Evolutionary conservation across 2,797 vertebrate genomes (phyloP).

Genomic region (Ataeniobius toweri): DNA sequence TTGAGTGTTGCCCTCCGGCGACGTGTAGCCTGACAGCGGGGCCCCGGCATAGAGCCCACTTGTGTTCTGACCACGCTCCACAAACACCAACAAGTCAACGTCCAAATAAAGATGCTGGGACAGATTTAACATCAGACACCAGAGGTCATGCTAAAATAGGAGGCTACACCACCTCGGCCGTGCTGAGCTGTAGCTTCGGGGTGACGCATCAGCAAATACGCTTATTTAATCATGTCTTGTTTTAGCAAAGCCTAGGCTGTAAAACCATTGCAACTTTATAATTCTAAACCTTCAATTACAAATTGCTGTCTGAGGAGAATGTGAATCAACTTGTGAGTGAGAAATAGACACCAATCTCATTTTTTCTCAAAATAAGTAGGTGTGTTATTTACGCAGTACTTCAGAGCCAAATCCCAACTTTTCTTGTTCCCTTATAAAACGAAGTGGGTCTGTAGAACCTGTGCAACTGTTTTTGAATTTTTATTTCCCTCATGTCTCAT

Average conservation of each 20-base stretch:
- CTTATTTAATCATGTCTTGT: constrained; percentile 57
- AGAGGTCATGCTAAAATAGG: constrained; percentile 69
- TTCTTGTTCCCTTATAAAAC: constrained; percentile 13
- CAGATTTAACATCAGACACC: constrained; percentile 64
- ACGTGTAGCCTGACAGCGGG: constrained; percentile 26
- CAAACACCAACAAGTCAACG: constrained; percentile 57
- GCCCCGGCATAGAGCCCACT: constrained; percentile 31
- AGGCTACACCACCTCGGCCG: constrained; percentile 53
- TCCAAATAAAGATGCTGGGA: constrained; percentile 45
- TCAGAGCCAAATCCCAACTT: background rate
- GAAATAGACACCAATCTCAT: constrained; percentile 32
- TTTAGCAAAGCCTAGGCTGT: constrained; percentile 57
- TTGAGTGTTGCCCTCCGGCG: constrained; percentile 29
- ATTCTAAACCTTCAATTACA: constrained; percentile 55
- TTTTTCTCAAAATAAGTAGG: constrained; percentile 29
- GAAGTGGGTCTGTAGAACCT: constrained; percentile 2
- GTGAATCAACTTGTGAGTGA: constrained; percentile 60
- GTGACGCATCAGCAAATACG: constrained; percentile 66
- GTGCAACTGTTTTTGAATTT: background rate
- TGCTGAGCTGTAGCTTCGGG: constrained; percentile 41
- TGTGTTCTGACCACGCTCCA: constrained; percentile 55
- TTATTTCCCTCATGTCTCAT: background rate
- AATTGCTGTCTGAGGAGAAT: constrained; percentile 42
- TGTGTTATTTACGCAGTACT: constrained; percentile 22
- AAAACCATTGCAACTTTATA: constrained; percentile 35